Base-by-base conservation (phyloP, 2,888 invertebrate species). In the Xylota sylvarum region DNA sequence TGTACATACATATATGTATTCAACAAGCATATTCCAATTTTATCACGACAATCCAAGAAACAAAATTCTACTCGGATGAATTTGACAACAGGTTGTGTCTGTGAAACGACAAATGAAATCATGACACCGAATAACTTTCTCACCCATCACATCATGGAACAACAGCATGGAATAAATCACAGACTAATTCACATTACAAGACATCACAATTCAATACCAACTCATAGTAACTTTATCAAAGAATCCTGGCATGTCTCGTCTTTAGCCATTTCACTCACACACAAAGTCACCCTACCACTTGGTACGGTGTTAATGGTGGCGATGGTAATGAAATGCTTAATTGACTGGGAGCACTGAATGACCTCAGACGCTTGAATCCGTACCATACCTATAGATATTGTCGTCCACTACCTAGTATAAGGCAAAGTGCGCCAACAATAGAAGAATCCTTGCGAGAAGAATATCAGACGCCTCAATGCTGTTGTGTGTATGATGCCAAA, bases 281-380 rank as follows among this genome's bases (percentile, higher is more conserved):
- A 40, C 30, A 64, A 70, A 46, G 37, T 43, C 72, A 52, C 65
- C 48, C 40, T 37, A 64, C 27, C 58, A 50, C 74, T 37, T 35
- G 30, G 55, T 56, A 76, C 37, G 27, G 40, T 40, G 37, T 69
- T 74, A 74, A 80, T 70, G 40, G 46, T 62, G 62, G 62, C 48
- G 77, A 73, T 86, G 77, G 52, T 77, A 86, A 86, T 82, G 73
- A 86, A 82, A 82, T 78, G 56, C 60, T 86, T 77, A 82, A 86
- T 81, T 77, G 81, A 70, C 80, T 76, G 30, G 43, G 30, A 69
- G 35, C 46, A 60, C 65, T 10, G 50, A 76, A 76, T 81, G 76
- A 82, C 67, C 77, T 67, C 77, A 69, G 76, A 73, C 60, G 72
- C 62, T 73, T 82, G 40, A n/a, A 32, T 55, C 35, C 55, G 27